Base-by-base conservation (phyloP, 2,113 vertebrate genomes). In the Plecturocebus donacophilus region DNA sequence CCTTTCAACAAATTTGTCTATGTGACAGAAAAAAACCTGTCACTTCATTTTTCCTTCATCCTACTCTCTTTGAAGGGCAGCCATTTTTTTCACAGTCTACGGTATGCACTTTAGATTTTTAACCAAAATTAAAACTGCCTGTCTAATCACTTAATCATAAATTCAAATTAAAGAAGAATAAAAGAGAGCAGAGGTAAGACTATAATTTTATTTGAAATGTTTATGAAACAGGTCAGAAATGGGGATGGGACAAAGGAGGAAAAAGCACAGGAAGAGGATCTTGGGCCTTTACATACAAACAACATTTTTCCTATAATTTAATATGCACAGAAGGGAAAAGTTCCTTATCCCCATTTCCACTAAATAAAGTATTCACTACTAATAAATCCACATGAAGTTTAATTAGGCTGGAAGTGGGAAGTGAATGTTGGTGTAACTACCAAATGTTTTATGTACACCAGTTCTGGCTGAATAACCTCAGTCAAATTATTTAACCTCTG, bases 51-150 rank as follows among this genome's bases (percentile, higher is more conserved):
- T 42, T 89, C 56, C 38, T 92, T 49, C 16, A 66, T 42, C 52
- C 38, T 13, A 42, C 30, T 83, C 79, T 82, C 49, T 54, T 42
- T 94, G 40, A 95, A 4, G 8, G n/a, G 32, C 30, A 96, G 25
- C 25, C 66, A 86, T 91, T 86, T 88, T 88, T 83, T 96, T 96
- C 40, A 94, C 54, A 80, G 76, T 87, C 64, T 68, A 96, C 5
- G 49, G 91, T 8, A 56, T n/a, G 32, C 30, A 54, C 35, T 95
- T 32, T 23, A 16, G 19, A 92, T 73, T 95, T 92, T 68, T 95
- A 93, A 86, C 14, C 82, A 84, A 81, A 96, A 93, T 58, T 89
- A 40, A 93, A 90, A 77, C 54, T 54, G 90, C 12, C 30, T 94
- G 42, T 70, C 66, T 95, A 86, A 88, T 88, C 45, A 30, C 52